These are phyloP conservation scores for Teleiodes luculella DNA, from an alignment of 2,888 invertebrate species.

Conservation along the genomic window DNA sequence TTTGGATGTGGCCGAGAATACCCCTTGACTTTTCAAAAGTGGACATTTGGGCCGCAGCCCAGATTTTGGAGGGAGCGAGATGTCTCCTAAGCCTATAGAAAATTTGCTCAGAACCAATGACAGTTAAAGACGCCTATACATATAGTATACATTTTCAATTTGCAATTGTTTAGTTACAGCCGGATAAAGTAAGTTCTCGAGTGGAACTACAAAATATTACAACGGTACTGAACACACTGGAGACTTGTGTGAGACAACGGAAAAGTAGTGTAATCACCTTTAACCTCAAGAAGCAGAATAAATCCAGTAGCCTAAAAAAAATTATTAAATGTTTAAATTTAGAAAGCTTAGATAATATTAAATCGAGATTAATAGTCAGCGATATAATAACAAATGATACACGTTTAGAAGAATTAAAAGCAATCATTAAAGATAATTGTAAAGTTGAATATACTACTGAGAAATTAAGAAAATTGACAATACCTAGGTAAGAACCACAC, in stretches of 20 bases:
- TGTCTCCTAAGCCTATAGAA: too few species aligned
- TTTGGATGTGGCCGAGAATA: too few species aligned
- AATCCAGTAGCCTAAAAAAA: slow-evolving; percentile 25
- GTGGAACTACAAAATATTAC: slow-evolving; percentile 31
- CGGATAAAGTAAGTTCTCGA: background rate
- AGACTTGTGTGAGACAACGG: slow-evolving; percentile 43
- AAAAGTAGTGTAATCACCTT: slow-evolving; percentile 36
- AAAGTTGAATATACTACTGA: slow-evolving; percentile 30
- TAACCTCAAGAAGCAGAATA: slow-evolving; percentile 27
- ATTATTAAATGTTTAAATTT: slow-evolving; percentile 29
- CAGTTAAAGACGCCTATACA: too few species aligned
- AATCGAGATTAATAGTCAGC: slow-evolving; percentile 24
- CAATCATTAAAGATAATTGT: slow-evolving; percentile 29
- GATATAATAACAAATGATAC: slow-evolving; percentile 33
- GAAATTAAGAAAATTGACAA: slow-evolving; percentile 29
- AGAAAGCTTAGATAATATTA: slow-evolving; percentile 27
- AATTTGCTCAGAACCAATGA: too few species aligned
- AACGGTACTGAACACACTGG: slow-evolving; percentile 40
- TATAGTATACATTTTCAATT: too few species aligned
- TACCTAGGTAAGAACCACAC: slow-evolving; percentile 42
- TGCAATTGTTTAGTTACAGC: slow-evolving; percentile 28
- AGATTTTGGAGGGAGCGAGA: too few species aligned
- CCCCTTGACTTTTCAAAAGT: too few species aligned
- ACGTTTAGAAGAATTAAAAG: slow-evolving; percentile 35
- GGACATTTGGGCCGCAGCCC: too few species aligned